These are phyloP conservation scores for Myripristis murdjan DNA, from an alignment of 2,797 vertebrate species.

Conservation along the genomic window DNA sequence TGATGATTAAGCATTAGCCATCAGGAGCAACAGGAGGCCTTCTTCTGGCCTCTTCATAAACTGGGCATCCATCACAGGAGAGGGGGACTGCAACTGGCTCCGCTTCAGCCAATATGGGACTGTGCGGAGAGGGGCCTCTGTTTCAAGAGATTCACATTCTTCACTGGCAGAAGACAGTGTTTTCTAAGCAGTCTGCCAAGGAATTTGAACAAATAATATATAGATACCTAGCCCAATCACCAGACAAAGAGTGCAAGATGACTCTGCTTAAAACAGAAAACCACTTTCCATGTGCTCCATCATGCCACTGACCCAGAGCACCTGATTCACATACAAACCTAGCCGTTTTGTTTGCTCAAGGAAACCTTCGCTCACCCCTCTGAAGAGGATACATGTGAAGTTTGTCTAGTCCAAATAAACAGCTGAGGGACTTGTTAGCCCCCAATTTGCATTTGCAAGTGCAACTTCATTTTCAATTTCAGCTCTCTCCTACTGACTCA, in stretches of 20 bases:
- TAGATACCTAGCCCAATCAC: constrained; percentile 1
- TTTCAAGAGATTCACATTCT: constrained; percentile 12
- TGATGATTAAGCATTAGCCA: constrained; percentile 59
- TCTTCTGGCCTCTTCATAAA: constrained; percentile 50
- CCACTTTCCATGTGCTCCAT: constrained; percentile 9
- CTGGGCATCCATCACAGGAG: constrained; percentile 52
- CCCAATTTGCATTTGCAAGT: constrained; percentile 69
- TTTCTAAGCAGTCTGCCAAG: not conserved
- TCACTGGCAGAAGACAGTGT: not conserved
- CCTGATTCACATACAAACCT: constrained; percentile 31
- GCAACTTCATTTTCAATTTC: constrained; percentile 76
- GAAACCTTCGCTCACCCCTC: constrained; percentile 49
- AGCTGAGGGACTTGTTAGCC: constrained; percentile 74
- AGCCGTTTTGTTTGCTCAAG: constrained; percentile 39
- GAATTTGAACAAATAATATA: constrained; percentile 15
- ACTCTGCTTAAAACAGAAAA: constrained; percentile 26
- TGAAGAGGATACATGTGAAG: constrained; percentile 65
- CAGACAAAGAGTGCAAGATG: not conserved
- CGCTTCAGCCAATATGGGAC: constrained; percentile 6
- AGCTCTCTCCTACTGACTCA: constrained; percentile 61
- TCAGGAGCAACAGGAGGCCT: constrained; percentile 62
- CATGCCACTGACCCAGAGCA: no score
- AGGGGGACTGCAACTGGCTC: constrained; percentile 36
- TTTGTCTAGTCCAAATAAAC: constrained; percentile 73
- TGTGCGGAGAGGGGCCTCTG: not conserved